Percentiles rank a stretch among this genome's conserved stretches.
Evolutionary conservation across 2,113 vertebrate species (phyloP).

Genomic region (Nanorana parkeri): DNA sequence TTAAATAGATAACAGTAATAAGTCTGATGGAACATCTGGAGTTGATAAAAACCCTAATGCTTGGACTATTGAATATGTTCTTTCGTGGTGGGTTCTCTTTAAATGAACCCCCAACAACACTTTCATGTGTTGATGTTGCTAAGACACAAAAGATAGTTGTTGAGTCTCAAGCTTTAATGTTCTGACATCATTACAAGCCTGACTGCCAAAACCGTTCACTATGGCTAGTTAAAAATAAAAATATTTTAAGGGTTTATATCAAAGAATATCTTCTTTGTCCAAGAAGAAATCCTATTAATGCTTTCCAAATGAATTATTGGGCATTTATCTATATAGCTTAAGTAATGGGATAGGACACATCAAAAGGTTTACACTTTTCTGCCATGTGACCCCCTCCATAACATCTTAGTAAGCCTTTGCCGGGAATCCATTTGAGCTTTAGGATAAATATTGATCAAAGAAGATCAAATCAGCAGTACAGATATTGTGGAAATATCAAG

Average conservation of each 20-base stretch:
- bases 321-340: constrained; percentile 40
- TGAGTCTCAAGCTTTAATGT: neutral
- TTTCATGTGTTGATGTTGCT: neutral
- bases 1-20: too few relatives aligned
- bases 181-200: neutral
- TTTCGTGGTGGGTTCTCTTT: too few relatives aligned
- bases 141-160: neutral
- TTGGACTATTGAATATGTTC: too few relatives aligned
- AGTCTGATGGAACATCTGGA: too few relatives aligned
- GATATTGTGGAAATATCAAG: neutral
- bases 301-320: constrained; percentile 33
- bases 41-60: too few relatives aligned
- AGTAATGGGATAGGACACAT: constrained; percentile 48
- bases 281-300: constrained; percentile 30
- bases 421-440: constrained; percentile 6
- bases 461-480: neutral
- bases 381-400: constrained; percentile 21
- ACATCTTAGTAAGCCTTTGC: constrained; percentile 3
- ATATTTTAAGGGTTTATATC: neutral
- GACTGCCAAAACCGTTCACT: neutral
- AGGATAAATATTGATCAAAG: constrained; percentile 35
- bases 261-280: constrained; percentile 3
- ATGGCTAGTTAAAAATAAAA: neutral
- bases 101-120: too few relatives aligned
- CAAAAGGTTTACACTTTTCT: constrained; percentile 34